Percentiles rank a stretch among this genome's conserved stretches.
Evolutionary conservation across 64 coral and sea anemone species (phyloP).

Genomic region (Dendrophyllia cribrosa): DNA sequence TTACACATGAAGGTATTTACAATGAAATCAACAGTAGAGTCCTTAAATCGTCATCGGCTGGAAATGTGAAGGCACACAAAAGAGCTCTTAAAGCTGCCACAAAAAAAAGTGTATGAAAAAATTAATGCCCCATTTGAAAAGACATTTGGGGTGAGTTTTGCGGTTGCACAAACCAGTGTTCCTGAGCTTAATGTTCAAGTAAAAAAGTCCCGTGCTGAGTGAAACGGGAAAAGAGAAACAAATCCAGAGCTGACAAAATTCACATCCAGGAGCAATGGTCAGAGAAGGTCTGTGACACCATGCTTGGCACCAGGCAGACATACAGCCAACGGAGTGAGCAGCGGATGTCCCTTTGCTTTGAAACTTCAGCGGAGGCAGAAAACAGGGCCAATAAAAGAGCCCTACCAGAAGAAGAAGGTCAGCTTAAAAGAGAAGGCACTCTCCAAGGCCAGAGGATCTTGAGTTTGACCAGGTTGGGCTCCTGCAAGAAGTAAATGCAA

Average conservation of each 20-base stretch:
- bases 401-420: not conserved
- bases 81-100: not conserved
- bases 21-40: not conserved
- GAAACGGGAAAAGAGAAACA: constrained; percentile 20
- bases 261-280: not conserved
- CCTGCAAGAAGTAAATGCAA: constrained; percentile 32
- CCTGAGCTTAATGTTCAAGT: constrained; percentile 22
- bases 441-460: not conserved
- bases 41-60: constrained; percentile 1
- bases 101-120: constrained; percentile 4
- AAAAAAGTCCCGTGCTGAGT: constrained; percentile 23
- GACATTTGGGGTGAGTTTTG: constrained; percentile 10
- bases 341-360: constrained; percentile 3
- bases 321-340: constrained; percentile 9
- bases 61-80: not conserved
- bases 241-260: constrained; percentile 1
- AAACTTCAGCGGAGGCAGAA: not conserved
- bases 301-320: constrained; percentile 7
- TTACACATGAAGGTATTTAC: constrained; percentile 7
- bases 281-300: not conserved
- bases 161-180: constrained; percentile 9
- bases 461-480: constrained; percentile 13
- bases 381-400: not conserved
- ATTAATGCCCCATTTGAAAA: constrained; percentile 9
- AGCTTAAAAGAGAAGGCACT: constrained; percentile 18